A percentile compares a stretch with the other conserved stretches of the same genome.
These are phyloP conservation scores for Centruroides sculpturatus DNA, from an alignment of 1,140 invertebrate genomes.

Conservation along the genomic window DNA sequence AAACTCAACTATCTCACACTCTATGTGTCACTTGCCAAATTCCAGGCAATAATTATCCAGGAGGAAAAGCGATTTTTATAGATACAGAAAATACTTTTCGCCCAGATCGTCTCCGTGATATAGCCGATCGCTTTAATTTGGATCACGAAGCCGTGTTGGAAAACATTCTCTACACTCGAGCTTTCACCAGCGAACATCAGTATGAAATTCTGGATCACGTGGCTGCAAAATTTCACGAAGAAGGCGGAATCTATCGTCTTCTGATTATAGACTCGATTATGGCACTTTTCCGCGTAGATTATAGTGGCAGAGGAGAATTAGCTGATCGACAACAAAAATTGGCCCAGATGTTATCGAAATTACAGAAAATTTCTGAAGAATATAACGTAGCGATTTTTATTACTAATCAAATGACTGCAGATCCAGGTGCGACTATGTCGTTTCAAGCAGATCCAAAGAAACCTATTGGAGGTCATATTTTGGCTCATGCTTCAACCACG, in stretches of 20 bases:
- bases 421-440: constrained; percentile 53
- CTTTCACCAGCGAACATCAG: constrained; percentile 68
- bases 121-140: constrained; percentile 60
- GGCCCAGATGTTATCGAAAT: constrained; percentile 54
- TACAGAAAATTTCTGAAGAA: constrained; percentile 67
- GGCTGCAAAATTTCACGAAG: constrained; percentile 68
- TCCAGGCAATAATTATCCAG: constrained; percentile 47
- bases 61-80: constrained; percentile 62
- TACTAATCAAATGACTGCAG: constrained; percentile 72
- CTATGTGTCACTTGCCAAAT: constrained; percentile 51
- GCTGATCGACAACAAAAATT: constrained; percentile 66
- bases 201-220: constrained; percentile 60
- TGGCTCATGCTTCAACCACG: constrained; percentile 67
- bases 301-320: constrained; percentile 57
- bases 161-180: constrained; percentile 63
- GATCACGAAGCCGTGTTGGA: constrained; percentile 57
- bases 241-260: constrained; percentile 59
- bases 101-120: constrained; percentile 34
- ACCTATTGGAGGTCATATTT: constrained; percentile 64
- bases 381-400: constrained; percentile 71
- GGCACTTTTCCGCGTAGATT: constrained; percentile 67
- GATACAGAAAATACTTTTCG: constrained; percentile 69
- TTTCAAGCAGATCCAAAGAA: constrained; percentile 61
- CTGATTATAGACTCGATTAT: constrained; percentile 53
- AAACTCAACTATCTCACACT: constrained; percentile 21